phyloP scores from a whole-genome alignment of 2,888 invertebrate species.

The Agapostemon virescens region DNA sequence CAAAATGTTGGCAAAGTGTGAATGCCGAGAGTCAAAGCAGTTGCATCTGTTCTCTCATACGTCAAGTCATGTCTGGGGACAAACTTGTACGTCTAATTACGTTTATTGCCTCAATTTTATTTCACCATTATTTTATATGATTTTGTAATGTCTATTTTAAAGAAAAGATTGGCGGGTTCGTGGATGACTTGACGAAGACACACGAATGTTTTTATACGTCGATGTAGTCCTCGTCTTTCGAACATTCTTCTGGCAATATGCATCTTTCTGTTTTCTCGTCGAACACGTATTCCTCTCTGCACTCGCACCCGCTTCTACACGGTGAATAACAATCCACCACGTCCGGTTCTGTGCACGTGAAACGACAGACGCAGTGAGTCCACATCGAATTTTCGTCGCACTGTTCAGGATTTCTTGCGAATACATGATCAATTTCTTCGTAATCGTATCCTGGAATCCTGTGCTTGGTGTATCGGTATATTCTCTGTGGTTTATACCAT shows the following conservation, averaged over 20 bases:
- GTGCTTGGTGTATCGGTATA: slow-evolving; percentile 77
- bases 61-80: not conserved
- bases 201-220: slow-evolving; percentile 41
- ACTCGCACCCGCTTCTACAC: slow-evolving; percentile 76
- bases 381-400: slow-evolving; percentile 75
- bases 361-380: slow-evolving; percentile 78
- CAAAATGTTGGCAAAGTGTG: not conserved
- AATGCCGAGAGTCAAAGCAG: slow-evolving; percentile 19
- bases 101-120: not conserved
- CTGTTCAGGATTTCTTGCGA: slow-evolving; percentile 58
- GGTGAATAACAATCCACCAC: slow-evolving; percentile 77
- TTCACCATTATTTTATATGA: not conserved
- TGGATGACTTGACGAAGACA: not conserved
- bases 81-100: not conserved
- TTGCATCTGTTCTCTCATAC: not conserved
- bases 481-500: slow-evolving; percentile 68
- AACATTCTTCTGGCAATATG: slow-evolving; percentile 72
- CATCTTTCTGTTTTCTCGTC: slow-evolving; percentile 71
- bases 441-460: slow-evolving; percentile 76
- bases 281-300: slow-evolving; percentile 76
- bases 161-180: not conserved
- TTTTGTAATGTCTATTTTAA: not conserved
- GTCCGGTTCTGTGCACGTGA: slow-evolving; percentile 74
- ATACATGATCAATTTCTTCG: slow-evolving; percentile 72
- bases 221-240: slow-evolving; percentile 45